These are phyloP conservation scores for Rhyacichthys aspro DNA, from an alignment of 2,797 vertebrate species.

Conservation along the genomic window DNA sequence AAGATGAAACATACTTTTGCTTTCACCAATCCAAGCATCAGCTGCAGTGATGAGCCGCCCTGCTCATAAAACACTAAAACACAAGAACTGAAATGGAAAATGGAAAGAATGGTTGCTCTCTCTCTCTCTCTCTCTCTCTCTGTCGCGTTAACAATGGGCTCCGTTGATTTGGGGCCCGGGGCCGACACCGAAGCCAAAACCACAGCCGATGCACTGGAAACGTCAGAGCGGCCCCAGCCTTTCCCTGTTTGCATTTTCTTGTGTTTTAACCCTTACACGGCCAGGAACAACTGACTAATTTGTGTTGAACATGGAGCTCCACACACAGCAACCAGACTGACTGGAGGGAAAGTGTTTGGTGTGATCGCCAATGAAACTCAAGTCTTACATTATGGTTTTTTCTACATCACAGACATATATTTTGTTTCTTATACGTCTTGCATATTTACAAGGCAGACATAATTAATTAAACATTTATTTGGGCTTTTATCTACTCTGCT, in stretches of 20 bases:
- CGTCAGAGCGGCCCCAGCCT: constrained; percentile 29
- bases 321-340: background rate
- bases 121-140: constrained; percentile 32
- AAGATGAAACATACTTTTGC: constrained; percentile 12
- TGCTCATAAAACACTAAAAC: constrained; percentile 22
- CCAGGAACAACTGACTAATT: constrained; percentile 17
- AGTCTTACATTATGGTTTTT: too few relatives aligned
- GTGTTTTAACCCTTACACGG: constrained; percentile 25
- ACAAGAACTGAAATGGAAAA: constrained; percentile 49
- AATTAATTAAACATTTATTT: too few relatives aligned
- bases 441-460: too few relatives aligned
- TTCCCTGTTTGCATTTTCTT: constrained; percentile 14
- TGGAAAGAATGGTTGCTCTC: constrained; percentile 58
- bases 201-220: constrained; percentile 59
- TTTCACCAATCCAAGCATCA: constrained; percentile 14
- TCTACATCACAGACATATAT: too few relatives aligned
- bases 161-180: constrained; percentile 61
- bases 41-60: constrained; percentile 21
- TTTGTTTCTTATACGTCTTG: too few relatives aligned
- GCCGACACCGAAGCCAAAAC: constrained; percentile 50
- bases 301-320: background rate
- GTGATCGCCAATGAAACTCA: too few relatives aligned
- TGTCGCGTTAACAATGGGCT: constrained; percentile 67
- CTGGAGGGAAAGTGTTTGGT: too few relatives aligned
- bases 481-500: too few relatives aligned